Base-by-base conservation (phyloP, 2,888 invertebrate species). In the Rhopalosiphum nymphaeae region DNA sequence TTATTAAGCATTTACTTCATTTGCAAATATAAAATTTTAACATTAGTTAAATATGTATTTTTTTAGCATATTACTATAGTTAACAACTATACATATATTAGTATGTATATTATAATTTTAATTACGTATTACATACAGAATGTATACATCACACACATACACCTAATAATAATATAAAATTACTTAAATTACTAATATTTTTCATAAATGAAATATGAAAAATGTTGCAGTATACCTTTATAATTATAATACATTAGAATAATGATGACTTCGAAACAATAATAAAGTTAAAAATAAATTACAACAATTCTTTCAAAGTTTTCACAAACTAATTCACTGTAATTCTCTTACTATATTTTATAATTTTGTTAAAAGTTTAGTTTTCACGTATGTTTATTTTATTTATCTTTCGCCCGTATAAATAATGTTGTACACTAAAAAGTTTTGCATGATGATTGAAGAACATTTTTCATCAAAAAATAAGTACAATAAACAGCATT, bases 341-440 rank as follows among this genome's bases (percentile, higher is more conserved):
- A 46, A 78, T 56, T 46, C 21, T 56, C 46, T 78, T 78, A 78
- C 21, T 13, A 44, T 61, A 44, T 44, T 61, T 46, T 25, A 90
- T 78, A 46, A 78, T 91, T 78, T 49, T 25, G 5, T 36, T 91
- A 49, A 91, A 78, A 36, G 90, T 91, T 29, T 67, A 36, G 25
- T 91, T 25, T 53, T 91, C 49, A 25, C 16, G 26, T 84, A 29
- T 11, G 57, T 44, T 85, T 91, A n/a, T 86, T 86, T 25, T 85
- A 56, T 87, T 49, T 87, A 26, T 36, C 25, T 92, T 86, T 92
- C 49, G 26, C n/a, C 86, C 86, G 86, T 87, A 61, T 86, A 87
- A 86, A 92, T 92, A 61, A 92, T 46, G 46, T 61, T 36, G 84
- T 56, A 56, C 56, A 85, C 84, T 91, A 56, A 21, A 91, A 91